Evolutionary conservation across 37 sponge, comb jelly and placozoan genomes (phyloP).

Genomic region (Aplysina aerophoba): DNA sequence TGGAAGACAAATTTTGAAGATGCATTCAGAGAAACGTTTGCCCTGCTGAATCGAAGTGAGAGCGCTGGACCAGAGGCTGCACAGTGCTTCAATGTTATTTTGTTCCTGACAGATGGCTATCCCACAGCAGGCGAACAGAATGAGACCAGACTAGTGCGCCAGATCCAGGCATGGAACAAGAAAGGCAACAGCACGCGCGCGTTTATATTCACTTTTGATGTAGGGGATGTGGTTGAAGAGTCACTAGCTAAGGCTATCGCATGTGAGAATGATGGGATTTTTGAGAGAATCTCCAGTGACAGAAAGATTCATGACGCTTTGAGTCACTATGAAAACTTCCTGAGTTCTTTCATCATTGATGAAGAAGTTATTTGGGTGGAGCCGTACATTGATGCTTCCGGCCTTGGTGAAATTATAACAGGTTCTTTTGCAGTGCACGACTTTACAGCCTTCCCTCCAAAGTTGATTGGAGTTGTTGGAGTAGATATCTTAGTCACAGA

Average conservation of each 20-base stretch:
- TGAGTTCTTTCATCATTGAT: not conserved
- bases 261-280: constrained; percentile 26
- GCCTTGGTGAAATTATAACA: constrained; percentile 31
- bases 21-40: constrained; percentile 9
- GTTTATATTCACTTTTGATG: constrained; percentile 12
- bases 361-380: constrained; percentile 15
- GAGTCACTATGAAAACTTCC: constrained; percentile 42
- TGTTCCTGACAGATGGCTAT: constrained; percentile 21
- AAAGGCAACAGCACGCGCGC: no score
- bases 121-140: constrained; percentile 2
- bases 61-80: not conserved
- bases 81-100: not conserved
- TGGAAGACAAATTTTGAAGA: constrained; percentile 21
- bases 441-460: not conserved
- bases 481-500: constrained; percentile 22
- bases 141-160: not conserved
- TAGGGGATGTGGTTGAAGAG: not conserved
- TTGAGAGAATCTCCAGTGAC: not conserved
- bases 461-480: constrained; percentile 20
- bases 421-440: constrained; percentile 18
- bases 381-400: constrained; percentile 44
- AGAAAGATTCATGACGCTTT: not conserved
- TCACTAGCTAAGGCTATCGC: constrained; percentile 9
- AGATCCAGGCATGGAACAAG: not conserved
- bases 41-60: not conserved